Evolutionary conservation across 2,113 vertebrate species (phyloP), one percentile per base, ranked within the genome.

Genomic region (Prionailurus bengalensis): DNA sequence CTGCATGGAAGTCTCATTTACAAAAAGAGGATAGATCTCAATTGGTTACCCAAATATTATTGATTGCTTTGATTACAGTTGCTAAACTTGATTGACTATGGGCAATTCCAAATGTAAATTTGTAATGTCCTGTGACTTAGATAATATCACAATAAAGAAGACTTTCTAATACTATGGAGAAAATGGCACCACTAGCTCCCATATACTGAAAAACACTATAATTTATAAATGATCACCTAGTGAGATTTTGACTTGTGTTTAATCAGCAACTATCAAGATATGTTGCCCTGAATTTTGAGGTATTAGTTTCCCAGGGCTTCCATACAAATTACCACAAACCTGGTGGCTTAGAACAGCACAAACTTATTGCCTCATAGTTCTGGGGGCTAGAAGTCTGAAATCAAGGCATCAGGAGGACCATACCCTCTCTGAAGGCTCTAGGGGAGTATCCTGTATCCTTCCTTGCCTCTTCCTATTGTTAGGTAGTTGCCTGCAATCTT

Each of bases 161-260:
- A 65, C 8, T 25, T 48, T 42, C 14, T 66, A 66, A 91, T 65
- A 21, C 31, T 71, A 5, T 89, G 80, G 82, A 61, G 27, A 97
- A 97, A 87, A 63, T 78, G 45, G 11, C 8, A 86, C 10, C 70
- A 93, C 8, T 94, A 51, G 4, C 76, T 45, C 1, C 6, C 2
- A n/a, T 10, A 58, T 74, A 31, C 25, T 94, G 61, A 13, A 82
- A 89, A 79, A 48, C 16, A 12, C 21, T 84, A 39, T 15, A 51
- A 79, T 90, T 45, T 92, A 36, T 66, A 89, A 70, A 76, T 45
- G n/a, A 14, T 78, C 58, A 25, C 25, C 10, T 17, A 68, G 29
- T 86, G 31, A 73, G 42, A 86, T 70, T 82, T 87, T 53, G 25
- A 93, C 31, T 42, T 90, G 6, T 48, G 7, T 73, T n/a, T 95